Percentiles rank a stretch among this genome's conserved stretches.
Conservation (phyloP, 2,113 vertebrate genomes). For the Myiopsitta monachus region DNA sequence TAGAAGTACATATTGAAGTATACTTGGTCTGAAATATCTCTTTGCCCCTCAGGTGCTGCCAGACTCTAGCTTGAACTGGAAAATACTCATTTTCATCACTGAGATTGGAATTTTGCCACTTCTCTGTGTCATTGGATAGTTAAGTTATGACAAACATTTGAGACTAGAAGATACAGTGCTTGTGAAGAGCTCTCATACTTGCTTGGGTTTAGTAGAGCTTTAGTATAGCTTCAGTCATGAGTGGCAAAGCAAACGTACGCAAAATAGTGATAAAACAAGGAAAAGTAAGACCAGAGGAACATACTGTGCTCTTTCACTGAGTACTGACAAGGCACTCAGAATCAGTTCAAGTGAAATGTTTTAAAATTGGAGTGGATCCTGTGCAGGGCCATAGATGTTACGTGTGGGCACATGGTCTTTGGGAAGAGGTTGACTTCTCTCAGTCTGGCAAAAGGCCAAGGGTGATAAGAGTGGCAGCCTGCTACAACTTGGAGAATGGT, state of each 20-base stretch:
- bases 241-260: not conserved
- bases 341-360: not conserved
- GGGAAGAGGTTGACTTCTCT: not conserved
- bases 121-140: not conserved
- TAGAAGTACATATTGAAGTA: not conserved
- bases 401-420: not conserved
- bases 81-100: not conserved
- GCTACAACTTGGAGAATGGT: not conserved
- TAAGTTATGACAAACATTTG: not conserved
- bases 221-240: rapidly evolving
- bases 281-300: not conserved
- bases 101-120: not conserved
- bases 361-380: not conserved
- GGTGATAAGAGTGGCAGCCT: not conserved
- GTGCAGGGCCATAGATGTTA: not conserved
- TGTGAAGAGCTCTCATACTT: not conserved
- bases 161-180: not conserved
- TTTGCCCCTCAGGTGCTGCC: not conserved
- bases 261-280: not conserved
- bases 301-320: not conserved
- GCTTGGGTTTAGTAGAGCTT: not conserved
- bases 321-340: not conserved
- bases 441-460: not conserved
- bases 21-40: not conserved
- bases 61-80: not conserved